Conservation (phyloP, 2,797 vertebrate genomes). For the Tamandua tetradactyla region DNA sequence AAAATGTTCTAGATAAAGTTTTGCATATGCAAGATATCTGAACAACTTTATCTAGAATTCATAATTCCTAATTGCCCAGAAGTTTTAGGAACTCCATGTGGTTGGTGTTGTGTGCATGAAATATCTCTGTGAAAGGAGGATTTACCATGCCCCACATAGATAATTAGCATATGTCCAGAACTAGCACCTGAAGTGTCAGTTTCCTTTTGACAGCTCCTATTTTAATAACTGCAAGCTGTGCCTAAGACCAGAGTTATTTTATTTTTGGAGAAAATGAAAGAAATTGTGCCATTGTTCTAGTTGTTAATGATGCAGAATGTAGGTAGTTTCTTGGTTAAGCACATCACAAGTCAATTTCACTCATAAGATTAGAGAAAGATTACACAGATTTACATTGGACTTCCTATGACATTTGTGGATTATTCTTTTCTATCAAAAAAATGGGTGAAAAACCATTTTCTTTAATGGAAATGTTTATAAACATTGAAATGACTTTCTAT, state of each 20-base stretch:
- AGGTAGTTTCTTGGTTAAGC: background rate
- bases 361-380: background rate
- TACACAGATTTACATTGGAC: background rate
- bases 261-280: background rate
- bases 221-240: background rate
- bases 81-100: background rate
- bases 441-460: background rate
- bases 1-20: background rate
- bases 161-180: background rate
- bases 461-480: background rate
- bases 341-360: background rate
- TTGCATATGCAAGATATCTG: background rate
- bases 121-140: background rate
- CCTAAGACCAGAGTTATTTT: background rate
- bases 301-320: background rate
- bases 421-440: background rate
- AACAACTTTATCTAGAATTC: background rate
- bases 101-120: background rate
- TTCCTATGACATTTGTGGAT: background rate
- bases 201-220: background rate
- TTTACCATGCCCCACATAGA: background rate
- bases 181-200: background rate
- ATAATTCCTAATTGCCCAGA: background rate
- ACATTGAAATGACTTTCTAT: background rate
- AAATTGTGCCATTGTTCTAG: background rate